A percentile compares a stretch with the other conserved stretches of the same genome.
Conservation (phyloP, 2,888 invertebrate species). For the Ormyrus rosae region DNA sequence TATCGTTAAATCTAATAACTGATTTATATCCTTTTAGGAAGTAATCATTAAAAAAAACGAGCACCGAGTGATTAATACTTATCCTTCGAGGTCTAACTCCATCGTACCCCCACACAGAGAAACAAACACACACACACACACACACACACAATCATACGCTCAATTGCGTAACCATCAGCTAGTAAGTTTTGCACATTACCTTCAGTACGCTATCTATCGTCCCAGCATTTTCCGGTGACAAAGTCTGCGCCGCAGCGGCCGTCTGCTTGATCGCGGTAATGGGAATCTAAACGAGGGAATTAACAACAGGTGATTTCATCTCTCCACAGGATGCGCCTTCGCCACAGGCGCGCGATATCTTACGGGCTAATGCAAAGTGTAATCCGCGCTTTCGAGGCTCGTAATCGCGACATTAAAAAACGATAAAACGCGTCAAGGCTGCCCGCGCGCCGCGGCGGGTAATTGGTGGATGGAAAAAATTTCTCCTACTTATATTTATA, state of each 20-base stretch:
- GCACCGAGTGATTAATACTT: slow-evolving; percentile 3
- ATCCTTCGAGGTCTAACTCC: background rate
- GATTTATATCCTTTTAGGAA: background rate
- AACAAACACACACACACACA: no score
- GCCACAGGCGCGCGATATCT: background rate
- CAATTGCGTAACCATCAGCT: background rate
- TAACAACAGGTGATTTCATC: slow-evolving; percentile 16
- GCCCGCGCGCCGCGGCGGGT: background rate
- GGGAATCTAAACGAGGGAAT: slow-evolving; percentile 65
- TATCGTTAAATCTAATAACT: slow-evolving; percentile 30
- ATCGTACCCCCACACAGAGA: no score
- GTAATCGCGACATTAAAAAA: slow-evolving; percentile 34
- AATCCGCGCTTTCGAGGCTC: background rate
- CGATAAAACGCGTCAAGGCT: slow-evolving; percentile 23
- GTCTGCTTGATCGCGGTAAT: slow-evolving; percentile 69
- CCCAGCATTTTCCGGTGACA: slow-evolving; percentile 65
- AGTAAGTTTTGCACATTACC: slow-evolving; percentile 58
- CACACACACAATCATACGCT: background rate
- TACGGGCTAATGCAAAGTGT: background rate
- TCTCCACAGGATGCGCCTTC: slow-evolving; percentile 1
- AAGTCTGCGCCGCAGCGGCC: slow-evolving; percentile 65
- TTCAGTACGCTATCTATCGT: slow-evolving; percentile 67
- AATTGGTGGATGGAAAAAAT: background rate
- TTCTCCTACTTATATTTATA: slow-evolving; percentile 20
- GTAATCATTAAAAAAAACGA: background rate